Evolutionary conservation across 2,797 vertebrate genomes (phyloP).

Genomic region (Gouania willdenowi): DNA sequence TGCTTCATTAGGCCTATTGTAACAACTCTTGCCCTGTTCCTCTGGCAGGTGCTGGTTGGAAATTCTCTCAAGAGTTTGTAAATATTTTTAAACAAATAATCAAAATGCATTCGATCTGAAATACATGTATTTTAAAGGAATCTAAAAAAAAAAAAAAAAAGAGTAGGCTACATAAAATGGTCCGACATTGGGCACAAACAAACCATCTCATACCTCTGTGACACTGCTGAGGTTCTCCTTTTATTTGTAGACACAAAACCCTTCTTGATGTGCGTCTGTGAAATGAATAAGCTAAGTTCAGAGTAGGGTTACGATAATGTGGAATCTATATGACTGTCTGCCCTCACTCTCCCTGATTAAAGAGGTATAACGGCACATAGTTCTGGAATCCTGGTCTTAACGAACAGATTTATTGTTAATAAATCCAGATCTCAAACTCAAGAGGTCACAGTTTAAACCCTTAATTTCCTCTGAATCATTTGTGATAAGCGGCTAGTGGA

Average conservation of each 20-base stretch:
- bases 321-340: conserved; percentile 6
- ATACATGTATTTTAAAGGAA: not conserved
- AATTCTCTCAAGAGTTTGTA: too few relatives aligned
- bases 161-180: conserved; percentile 2
- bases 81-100: too few relatives aligned
- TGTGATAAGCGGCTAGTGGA: not conserved
- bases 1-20: too few relatives aligned
- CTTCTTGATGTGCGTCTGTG: conserved; percentile 2
- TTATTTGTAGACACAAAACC: not conserved
- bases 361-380: conserved; percentile 5
- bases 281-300: conserved; percentile 35
- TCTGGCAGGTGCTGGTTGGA: too few relatives aligned
- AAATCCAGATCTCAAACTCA: conserved; percentile 11
- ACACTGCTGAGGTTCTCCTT: not conserved
- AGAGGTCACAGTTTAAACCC: conserved; percentile 1
- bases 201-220: too few relatives aligned
- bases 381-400: conserved; percentile 9
- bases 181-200: too few relatives aligned
- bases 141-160: not conserved
- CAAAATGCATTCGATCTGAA: too few relatives aligned
- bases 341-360: conserved; percentile 8
- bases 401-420: conserved; percentile 8
- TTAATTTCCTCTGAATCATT: conserved; percentile 1
- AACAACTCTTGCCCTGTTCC: too few relatives aligned
- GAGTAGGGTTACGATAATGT: conserved; percentile 25